phyloP scores from a whole-genome alignment of 64 coral and sea anemone genomes.

The Trachythela sp. region DNA sequence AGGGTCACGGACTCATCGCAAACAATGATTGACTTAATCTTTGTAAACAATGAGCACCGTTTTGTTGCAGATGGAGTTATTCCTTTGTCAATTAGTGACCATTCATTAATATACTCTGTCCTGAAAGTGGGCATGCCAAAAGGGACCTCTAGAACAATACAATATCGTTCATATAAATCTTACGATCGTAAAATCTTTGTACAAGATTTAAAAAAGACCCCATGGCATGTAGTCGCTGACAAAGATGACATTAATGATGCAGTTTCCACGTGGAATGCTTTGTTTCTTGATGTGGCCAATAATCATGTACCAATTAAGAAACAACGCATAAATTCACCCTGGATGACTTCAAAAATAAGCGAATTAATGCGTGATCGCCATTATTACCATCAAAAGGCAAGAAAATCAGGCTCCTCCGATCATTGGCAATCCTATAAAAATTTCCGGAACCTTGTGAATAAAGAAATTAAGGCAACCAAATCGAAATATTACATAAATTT shows the following conservation, averaged over 20 bases:
- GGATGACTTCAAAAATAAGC: conserved; percentile 40
- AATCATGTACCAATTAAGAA: conserved; percentile 24
- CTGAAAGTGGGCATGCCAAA: conserved; percentile 33
- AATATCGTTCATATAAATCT: no score
- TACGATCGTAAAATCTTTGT: neutral
- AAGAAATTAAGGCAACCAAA: no score
- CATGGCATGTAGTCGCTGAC: conserved; percentile 2
- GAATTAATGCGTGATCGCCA: conserved; percentile 12
- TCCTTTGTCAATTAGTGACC: conserved; percentile 6
- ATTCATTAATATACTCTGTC: neutral
- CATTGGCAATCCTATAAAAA: conserved; percentile 27
- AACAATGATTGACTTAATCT: no score
- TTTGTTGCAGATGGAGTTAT: no score
- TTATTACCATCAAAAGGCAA: conserved; percentile 14
- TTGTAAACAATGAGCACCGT: no score
- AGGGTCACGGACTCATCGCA: no score
- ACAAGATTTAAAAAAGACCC: neutral
- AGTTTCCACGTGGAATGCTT: conserved; percentile 28
- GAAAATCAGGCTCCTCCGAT: conserved; percentile 26
- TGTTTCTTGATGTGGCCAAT: conserved; percentile 25
- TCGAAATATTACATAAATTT: conserved; percentile 13
- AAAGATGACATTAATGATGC: conserved; percentile 17
- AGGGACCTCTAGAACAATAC: neutral
- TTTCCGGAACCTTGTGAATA: conserved; percentile 30
- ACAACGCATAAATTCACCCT: conserved; percentile 10